Conservation (phyloP, 2,113 vertebrate genomes). For the Parus major region DNA sequence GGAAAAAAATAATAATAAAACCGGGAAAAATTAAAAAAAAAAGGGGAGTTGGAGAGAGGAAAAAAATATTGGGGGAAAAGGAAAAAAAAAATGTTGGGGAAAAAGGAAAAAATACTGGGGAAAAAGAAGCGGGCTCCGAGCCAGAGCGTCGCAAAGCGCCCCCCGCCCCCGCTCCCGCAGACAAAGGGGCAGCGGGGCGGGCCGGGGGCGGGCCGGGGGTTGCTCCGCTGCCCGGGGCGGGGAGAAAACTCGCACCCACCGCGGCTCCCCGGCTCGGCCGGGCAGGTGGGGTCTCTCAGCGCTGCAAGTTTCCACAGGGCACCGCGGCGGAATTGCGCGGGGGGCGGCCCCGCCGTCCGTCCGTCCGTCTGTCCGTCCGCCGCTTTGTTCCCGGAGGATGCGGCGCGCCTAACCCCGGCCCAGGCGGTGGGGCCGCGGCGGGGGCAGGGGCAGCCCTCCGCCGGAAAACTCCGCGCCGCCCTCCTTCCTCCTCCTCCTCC, state of each 20-base stretch:
- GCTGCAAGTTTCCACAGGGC: neutral
- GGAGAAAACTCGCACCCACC: neutral
- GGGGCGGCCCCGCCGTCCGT: neutral
- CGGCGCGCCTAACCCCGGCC: neutral
- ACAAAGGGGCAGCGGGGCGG: constrained; percentile 74
- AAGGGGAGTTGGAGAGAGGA: too few species aligned
- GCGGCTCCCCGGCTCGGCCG: neutral
- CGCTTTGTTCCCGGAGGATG: constrained; percentile 33
- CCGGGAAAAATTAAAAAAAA: neutral
- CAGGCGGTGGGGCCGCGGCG: constrained; percentile 17
- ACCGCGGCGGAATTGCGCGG: neutral
- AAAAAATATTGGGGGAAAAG: neutral
- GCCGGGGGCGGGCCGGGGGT: neutral
- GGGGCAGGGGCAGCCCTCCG: constrained; percentile 40
- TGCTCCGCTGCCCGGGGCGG: neutral
- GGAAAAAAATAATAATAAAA: accelerated
- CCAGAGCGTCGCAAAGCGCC: neutral
- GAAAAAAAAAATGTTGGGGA: neutral
- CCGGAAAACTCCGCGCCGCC: constrained; percentile 58
- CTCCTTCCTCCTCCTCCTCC: constrained; percentile 10
- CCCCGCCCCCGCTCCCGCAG: neutral
- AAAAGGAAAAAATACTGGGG: neutral
- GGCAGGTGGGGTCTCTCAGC: neutral
- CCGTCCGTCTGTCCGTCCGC: neutral
- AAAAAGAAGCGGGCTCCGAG: neutral